Evolutionary conservation across 2,113 vertebrate species (phyloP), one percentile per base, ranked within the genome.

Genomic region (Antidorcas marsupialis): DNA sequence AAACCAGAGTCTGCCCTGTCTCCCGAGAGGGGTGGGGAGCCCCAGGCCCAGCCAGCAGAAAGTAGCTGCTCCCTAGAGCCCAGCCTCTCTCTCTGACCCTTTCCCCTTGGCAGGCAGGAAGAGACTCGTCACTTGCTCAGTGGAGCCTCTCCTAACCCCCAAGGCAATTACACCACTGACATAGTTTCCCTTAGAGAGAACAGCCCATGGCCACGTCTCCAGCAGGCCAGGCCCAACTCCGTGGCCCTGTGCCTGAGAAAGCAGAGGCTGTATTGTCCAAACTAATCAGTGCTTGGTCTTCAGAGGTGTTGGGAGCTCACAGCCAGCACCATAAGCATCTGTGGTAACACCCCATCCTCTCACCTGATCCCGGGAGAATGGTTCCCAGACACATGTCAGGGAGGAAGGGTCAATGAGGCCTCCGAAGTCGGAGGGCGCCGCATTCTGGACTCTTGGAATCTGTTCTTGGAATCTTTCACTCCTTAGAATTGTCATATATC

Each of bases 201-300:
- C 92, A 87, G 7, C 25, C 21, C 17, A 0, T 1, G 36, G 36
- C 57, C 67, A 19, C 30, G 10, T 88, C 95, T 50, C 21, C 0
- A 64, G 52, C 47, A 85, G n/a, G 47, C 78, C 91, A n/a, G 47
- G 87, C 27, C 62, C 89, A 30, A 25, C 27, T 47, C 0, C 0
- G 28, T 27, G 28, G 28, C 8, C 17, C 53, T 33, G 33, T 10
- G 5, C 5, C 43, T 94, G 64, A 57, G 89, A 95, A 67, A 6
- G 3, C 19, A 96, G 55, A 59, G 74, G 55, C 59, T 50, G 14
- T 4, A 27, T 43, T 55, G 81, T 2, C 96, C 89, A 59, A 47
- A 78, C 27, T 0, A 0, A 0, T 0, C 21, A 52, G 27, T 6
- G 12, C 62, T 57, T 71, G 59, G 62, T 6, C 39, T 78, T 89